Evolutionary conservation across 2,797 vertebrate genomes (phyloP).

Genomic region (Hydrocynus forskahlii): DNA sequence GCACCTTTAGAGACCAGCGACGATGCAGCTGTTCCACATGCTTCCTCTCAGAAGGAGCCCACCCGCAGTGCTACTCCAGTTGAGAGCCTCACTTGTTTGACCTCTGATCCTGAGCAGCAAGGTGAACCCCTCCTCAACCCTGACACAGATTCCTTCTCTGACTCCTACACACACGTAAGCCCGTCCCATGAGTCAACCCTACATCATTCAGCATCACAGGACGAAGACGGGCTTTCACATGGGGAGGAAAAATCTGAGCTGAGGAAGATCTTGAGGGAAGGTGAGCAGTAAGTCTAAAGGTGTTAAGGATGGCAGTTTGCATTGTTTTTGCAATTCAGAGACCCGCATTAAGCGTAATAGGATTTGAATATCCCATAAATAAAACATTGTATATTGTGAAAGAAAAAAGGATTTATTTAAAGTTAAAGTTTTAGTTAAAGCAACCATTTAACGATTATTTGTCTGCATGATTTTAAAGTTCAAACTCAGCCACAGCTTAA

Average conservation of each 20-base stretch:
- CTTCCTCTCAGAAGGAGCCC: conserved; percentile 17
- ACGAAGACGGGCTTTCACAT: conserved; percentile 51
- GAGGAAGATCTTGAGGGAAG: conserved; percentile 53
- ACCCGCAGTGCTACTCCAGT: conserved; percentile 32
- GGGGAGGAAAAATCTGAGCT: conserved; percentile 59
- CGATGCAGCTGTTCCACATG: conserved; percentile 38
- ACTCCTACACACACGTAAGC: conserved; percentile 73
- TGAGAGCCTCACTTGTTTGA: conserved; percentile 43
- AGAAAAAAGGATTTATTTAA: no score
- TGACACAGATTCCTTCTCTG: conserved; percentile 72
- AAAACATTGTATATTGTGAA: no score
- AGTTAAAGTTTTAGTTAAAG: no score
- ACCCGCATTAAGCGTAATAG: no score
- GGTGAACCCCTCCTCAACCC: conserved; percentile 36
- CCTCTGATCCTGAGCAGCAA: conserved; percentile 48
- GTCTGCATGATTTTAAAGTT: no score
- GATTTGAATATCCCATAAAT: no score
- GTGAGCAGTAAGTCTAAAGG: conserved; percentile 8
- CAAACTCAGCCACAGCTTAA: no score
- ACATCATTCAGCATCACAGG: conserved; percentile 61
- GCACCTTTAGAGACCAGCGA: conserved; percentile 54
- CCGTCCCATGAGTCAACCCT: conserved; percentile 56
- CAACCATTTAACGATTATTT: no score
- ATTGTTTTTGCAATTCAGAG: no score
- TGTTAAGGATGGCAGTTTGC: background rate